These are phyloP conservation scores for Macropus fuliginosus DNA, from an alignment of 2,797 vertebrate species.

Conservation along the genomic window DNA sequence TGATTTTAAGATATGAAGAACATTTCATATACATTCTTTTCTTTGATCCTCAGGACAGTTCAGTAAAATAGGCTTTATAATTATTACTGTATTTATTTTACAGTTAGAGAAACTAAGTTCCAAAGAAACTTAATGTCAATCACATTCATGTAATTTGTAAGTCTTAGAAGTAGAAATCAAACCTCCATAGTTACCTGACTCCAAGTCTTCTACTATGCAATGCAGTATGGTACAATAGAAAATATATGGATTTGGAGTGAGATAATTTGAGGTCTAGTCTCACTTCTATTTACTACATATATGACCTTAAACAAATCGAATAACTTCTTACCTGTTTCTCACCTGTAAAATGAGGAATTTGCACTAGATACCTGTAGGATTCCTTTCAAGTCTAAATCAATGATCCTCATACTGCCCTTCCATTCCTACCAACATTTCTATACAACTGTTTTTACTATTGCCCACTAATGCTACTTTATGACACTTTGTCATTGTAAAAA, in stretches of 20 bases:
- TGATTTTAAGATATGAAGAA: background rate
- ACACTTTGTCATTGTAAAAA: background rate
- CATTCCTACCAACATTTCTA: background rate
- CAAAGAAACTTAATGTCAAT: background rate
- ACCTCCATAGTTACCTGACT: background rate
- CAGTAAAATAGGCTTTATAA: background rate
- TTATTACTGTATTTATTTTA: background rate
- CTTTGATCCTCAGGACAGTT: background rate
- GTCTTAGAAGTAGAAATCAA: background rate
- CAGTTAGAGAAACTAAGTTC: background rate
- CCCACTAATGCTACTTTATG: background rate
- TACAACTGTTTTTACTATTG: background rate
- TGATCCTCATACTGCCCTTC: background rate
- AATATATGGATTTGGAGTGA: background rate
- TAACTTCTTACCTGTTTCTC: background rate
- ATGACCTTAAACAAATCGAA: background rate
- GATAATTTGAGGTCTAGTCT: background rate
- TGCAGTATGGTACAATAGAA: background rate
- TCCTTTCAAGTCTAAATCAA: background rate
- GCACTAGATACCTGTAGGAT: background rate
- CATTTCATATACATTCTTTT: background rate
- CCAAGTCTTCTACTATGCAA: background rate
- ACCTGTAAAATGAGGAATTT: constrained; percentile 10
- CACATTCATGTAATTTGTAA: background rate
- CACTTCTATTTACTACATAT: background rate